Evolutionary conservation across 1,140 invertebrate species (phyloP).

Genomic region (Dermatophagoides farinae): DNA sequence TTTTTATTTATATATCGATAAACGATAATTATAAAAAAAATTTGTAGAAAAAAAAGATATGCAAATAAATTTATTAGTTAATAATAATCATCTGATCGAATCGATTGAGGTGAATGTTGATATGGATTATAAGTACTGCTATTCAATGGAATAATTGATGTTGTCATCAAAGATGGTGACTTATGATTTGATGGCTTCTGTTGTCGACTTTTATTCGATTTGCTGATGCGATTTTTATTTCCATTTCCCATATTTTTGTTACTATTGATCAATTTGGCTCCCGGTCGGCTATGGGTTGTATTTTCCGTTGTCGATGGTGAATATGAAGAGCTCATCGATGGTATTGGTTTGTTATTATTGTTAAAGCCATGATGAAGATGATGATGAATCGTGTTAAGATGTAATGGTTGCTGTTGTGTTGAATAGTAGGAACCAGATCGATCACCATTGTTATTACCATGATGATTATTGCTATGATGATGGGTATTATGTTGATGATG

Average conservation of each 20-base stretch:
- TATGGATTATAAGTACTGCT: background rate
- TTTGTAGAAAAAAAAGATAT: no score
- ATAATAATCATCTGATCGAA: constrained; percentile 4
- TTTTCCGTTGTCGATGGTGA: background rate
- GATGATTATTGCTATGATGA: background rate
- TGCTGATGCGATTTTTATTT: background rate
- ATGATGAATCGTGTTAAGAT: background rate
- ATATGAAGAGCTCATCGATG: background rate
- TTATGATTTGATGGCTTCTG: background rate
- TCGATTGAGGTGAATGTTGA: constrained; percentile 1
- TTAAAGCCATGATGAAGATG: background rate
- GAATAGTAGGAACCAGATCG: background rate
- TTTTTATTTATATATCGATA: no score
- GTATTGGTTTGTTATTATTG: background rate
- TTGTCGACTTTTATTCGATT: background rate
- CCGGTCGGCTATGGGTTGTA: background rate
- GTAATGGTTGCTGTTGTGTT: background rate
- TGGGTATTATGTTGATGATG: background rate
- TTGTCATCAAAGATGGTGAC: background rate
- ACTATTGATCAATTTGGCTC: background rate
- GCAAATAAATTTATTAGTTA: background rate
- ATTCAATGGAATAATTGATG: background rate
- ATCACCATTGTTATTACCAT: background rate
- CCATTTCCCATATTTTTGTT: background rate
- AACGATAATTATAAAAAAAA: no score